Percentiles rank a stretch among this genome's conserved stretches.
These are phyloP conservation scores for Anguilla marmorata DNA, from an alignment of 2,797 vertebrate genomes.

Conservation along the genomic window DNA sequence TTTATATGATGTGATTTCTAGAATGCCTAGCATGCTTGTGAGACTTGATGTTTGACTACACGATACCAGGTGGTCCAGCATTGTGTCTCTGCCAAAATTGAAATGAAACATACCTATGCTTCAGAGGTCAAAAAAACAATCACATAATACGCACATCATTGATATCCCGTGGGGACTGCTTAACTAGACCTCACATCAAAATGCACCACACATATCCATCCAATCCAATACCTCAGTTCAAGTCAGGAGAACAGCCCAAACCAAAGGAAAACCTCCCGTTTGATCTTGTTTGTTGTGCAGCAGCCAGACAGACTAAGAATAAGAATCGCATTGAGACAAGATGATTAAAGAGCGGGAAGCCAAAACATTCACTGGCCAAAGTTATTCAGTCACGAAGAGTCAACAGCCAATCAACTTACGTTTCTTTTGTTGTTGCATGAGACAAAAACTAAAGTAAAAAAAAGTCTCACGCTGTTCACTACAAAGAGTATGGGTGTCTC, in stretches of 20 bases:
- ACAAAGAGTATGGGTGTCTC: background rate
- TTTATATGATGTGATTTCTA: background rate
- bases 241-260: background rate
- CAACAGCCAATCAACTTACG: background rate
- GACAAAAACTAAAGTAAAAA: background rate
- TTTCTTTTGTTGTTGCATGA: background rate
- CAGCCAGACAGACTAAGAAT: background rate
- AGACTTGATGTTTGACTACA: too few species aligned
- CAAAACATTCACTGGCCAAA: background rate
- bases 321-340: background rate
- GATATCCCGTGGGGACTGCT: background rate
- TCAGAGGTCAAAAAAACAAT: too few species aligned
- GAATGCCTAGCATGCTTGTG: too few species aligned
- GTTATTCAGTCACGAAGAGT: background rate
- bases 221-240: background rate
- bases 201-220: background rate
- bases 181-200: background rate
- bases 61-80: too few species aligned
- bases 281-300: background rate
- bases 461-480: background rate
- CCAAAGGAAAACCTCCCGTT: background rate
- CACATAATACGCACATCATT: background rate
- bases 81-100: background rate
- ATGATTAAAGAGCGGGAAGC: background rate
- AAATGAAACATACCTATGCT: background rate